These are phyloP conservation scores for Empidonax alnorum DNA, from an alignment of 2,113 vertebrate genomes.

Conservation along the genomic window DNA sequence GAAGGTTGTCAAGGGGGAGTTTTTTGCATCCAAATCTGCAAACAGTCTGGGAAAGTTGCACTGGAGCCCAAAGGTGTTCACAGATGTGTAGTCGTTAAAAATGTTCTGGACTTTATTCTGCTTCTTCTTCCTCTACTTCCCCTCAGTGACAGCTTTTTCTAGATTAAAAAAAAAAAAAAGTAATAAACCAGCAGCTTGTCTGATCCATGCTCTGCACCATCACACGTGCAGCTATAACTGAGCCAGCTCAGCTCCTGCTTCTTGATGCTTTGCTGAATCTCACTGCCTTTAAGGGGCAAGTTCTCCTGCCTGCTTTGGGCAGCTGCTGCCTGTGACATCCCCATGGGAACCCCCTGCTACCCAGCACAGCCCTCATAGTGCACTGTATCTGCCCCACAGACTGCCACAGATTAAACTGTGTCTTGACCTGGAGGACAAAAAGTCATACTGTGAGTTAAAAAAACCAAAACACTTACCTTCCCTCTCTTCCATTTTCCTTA, in stretches of 20 bases:
- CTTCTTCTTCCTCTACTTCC: neutral
- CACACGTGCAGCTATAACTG: neutral
- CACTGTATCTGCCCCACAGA: neutral
- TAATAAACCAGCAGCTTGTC: neutral
- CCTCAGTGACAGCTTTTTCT: neutral
- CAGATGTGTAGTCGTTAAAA: fast-evolving
- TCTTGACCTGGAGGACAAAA: neutral
- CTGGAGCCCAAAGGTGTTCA: neutral
- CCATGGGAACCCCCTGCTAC: neutral
- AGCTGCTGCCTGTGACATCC: neutral
- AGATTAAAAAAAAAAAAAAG: neutral
- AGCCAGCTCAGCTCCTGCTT: neutral
- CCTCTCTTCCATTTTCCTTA: neutral
- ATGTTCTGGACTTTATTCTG: neutral
- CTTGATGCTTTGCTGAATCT: neutral
- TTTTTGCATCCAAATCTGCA: neutral
- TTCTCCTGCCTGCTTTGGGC: neutral
- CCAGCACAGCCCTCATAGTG: neutral
- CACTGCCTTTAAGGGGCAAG: neutral
- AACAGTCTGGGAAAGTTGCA: neutral
- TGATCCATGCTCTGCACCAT: neutral
- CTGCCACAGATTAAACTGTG: fast-evolving
- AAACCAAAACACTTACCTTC: fast-evolving
- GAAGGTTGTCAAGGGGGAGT: fast-evolving
- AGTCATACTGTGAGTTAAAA: fast-evolving